phyloP scores from a whole-genome alignment of 2,797 vertebrate genomes.

The Intellagama lesueurii region DNA sequence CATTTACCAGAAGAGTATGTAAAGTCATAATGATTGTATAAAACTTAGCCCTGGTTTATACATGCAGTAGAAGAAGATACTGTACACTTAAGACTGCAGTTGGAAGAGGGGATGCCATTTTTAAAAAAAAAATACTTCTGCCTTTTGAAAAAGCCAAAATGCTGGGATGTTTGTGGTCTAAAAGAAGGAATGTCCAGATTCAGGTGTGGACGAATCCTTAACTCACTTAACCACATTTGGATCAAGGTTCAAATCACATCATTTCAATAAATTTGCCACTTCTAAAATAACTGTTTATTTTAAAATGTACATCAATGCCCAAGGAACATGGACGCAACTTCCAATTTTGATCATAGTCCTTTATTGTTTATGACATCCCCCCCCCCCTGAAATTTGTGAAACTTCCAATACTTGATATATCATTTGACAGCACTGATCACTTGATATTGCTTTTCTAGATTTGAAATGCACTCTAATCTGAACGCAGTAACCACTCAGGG shows the following conservation, averaged over 20 bases:
- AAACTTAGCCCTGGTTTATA: background rate
- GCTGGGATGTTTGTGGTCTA: background rate
- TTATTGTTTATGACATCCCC: background rate
- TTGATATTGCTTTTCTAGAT: background rate
- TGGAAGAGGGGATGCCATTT: background rate
- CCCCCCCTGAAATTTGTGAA: background rate
- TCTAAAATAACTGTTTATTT: background rate
- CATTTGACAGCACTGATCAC: background rate
- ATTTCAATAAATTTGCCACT: background rate
- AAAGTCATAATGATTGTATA: background rate
- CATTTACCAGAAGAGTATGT: rapidly evolving
- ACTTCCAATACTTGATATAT: rapidly evolving
- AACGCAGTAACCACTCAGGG: constrained; percentile 10
- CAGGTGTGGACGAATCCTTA: background rate
- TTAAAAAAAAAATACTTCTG: background rate
- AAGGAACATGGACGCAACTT: background rate
- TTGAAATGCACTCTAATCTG: constrained; percentile 12
- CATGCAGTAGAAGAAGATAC: background rate
- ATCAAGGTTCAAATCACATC: constrained; percentile 10
- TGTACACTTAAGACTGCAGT: background rate
- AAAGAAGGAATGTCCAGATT: constrained; percentile 4
- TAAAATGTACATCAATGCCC: background rate
- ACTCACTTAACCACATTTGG: background rate
- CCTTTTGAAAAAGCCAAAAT: background rate
- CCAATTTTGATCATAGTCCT: background rate